Evolutionary conservation across 2,113 vertebrate genomes (phyloP).

Genomic region (Myanophis thanlyinensis): DNA sequence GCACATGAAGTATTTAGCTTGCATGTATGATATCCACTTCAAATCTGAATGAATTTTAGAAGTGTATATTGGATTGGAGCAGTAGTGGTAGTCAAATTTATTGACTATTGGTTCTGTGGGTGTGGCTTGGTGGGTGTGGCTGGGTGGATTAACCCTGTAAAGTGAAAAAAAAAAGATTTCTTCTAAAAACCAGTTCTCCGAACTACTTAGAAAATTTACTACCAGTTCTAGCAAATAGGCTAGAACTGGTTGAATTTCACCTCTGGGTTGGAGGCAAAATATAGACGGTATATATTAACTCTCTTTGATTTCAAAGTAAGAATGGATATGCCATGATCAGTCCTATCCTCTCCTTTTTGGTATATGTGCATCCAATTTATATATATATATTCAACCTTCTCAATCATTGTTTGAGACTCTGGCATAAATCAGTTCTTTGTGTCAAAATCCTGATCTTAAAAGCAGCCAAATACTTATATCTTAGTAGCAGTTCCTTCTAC

Average conservation of each 20-base stretch:
- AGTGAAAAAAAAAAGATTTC: no score
- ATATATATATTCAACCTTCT: neutral
- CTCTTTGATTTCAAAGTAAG: neutral
- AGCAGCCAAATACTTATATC: neutral
- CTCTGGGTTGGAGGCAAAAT: neutral
- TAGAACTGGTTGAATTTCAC: no score
- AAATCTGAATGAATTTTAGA: neutral
- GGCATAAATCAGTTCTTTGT: neutral
- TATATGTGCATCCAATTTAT: neutral
- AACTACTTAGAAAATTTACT: no score
- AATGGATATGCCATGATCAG: neutral
- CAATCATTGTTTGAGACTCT: neutral
- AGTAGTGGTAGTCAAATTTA: no score
- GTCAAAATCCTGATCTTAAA: neutral
- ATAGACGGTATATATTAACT: neutral
- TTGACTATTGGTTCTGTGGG: no score
- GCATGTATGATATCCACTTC: neutral
- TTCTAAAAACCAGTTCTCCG: no score
- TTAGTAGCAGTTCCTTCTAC: constrained; percentile 7
- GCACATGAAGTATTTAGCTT: neutral
- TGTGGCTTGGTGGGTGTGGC: no score
- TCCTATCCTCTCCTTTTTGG: neutral
- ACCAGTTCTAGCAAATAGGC: no score
- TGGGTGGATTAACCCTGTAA: no score
- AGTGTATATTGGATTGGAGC: neutral